Percentiles rank a stretch among this genome's conserved stretches.
These are phyloP conservation scores for Odontothrips loti DNA, from an alignment of 2,888 invertebrate genomes.

Conservation along the genomic window DNA sequence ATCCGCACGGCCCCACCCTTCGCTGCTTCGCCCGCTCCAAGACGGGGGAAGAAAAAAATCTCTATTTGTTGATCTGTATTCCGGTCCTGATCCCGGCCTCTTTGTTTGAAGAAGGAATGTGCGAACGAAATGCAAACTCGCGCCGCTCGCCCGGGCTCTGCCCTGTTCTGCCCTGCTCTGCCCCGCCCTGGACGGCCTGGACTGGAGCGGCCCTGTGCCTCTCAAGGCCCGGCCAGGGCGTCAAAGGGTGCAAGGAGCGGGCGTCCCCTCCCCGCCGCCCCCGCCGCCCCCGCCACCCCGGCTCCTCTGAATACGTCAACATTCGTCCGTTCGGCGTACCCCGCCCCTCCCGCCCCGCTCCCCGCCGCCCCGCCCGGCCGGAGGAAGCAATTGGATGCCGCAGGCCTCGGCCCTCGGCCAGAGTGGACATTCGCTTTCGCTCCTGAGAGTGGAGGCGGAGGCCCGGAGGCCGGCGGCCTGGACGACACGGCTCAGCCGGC, in stretches of 20 bases:
- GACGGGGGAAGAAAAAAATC: slow-evolving; percentile 6
- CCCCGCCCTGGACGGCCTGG: not conserved
- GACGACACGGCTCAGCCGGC: not conserved
- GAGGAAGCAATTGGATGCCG: slow-evolving; percentile 13
- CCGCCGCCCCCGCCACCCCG: no score
- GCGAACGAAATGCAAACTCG: slow-evolving; percentile 26
- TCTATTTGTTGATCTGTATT: slow-evolving; percentile 25
- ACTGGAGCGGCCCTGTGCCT: not conserved
- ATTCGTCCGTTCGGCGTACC: not conserved
- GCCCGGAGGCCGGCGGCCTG: not conserved
- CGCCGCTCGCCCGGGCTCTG: not conserved
- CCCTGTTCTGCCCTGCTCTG: not conserved
- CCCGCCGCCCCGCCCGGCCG: not conserved
- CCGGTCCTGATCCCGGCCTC: slow-evolving; percentile 15
- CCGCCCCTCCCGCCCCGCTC: not conserved
- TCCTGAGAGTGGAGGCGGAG: not conserved
- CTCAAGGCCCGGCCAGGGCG: no score
- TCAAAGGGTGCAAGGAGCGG: not conserved
- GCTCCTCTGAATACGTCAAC: not conserved
- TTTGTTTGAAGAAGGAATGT: slow-evolving; percentile 23
- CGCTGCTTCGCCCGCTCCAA: not conserved
- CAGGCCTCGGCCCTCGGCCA: not conserved
- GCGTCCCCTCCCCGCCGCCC: not conserved
- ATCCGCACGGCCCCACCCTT: not conserved
- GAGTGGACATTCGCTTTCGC: no score